These are phyloP conservation scores for Lomographa bimaculata DNA, from an alignment of 2,888 invertebrate species.

Conservation along the genomic window DNA sequence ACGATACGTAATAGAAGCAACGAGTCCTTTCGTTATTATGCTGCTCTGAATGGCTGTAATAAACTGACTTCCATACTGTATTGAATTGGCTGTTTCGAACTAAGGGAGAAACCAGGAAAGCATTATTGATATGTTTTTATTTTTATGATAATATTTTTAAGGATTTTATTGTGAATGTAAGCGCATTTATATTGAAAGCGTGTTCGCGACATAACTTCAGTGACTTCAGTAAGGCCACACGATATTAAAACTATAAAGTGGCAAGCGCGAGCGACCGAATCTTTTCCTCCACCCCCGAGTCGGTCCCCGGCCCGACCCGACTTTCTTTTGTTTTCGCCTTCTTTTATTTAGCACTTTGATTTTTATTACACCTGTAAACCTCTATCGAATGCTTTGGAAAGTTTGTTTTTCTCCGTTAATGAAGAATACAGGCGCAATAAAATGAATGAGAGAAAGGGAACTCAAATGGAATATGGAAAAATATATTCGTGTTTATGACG, in stretches of 20 bases:
- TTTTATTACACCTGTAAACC: conserved; percentile 50
- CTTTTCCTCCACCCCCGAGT: conserved; percentile 47
- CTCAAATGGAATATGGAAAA: conserved; percentile 71
- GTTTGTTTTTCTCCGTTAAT: conserved; percentile 37
- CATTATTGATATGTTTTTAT: conserved; percentile 12
- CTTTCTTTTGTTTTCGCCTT: conserved; percentile 53
- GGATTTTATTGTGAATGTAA: conserved; percentile 36
- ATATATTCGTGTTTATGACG: conserved; percentile 71
- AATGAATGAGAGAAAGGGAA: conserved; percentile 51
- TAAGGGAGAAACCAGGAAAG: conserved; percentile 5
- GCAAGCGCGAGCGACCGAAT: conserved; percentile 63
- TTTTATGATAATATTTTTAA: conserved; percentile 2
- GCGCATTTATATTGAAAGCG: conserved; percentile 66
- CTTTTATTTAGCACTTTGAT: conserved; percentile 54
- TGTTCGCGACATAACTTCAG: conserved; percentile 62
- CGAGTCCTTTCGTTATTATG: conserved; percentile 22
- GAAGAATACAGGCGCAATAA: conserved; percentile 32
- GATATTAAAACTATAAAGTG: conserved; percentile 82
- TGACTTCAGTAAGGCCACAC: conserved; percentile 62
- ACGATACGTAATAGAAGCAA: conserved; percentile 21
- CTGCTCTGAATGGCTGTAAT: conserved; percentile 19
- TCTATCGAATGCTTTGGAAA: conserved; percentile 47
- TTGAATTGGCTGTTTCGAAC: conserved; percentile 13
- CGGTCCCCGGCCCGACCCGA: conserved; percentile 38
- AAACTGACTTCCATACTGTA: conserved; percentile 17